Evolutionary conservation across 30 jellyfish, hydroid and myxozoan species (phyloP), one percentile per base, ranked within the genome.

Genomic region (Calvadosia cruxmelitensis): DNA sequence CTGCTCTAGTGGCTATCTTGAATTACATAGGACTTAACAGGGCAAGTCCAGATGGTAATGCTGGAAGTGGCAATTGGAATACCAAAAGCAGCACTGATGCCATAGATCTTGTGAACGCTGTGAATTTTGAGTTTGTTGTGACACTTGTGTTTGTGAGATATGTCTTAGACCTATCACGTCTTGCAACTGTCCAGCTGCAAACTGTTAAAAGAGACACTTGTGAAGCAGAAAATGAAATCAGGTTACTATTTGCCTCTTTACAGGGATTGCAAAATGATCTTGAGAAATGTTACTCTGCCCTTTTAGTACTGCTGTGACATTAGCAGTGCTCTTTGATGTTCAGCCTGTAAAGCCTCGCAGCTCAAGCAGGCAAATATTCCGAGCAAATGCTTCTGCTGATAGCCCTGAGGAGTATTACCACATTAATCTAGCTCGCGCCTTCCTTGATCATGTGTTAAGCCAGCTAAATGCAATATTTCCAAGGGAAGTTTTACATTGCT

Each of bases 1-100:
- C n/a, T 0, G 77, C 81, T 13, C 70, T 74, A 31, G 78, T 69
- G 12, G 74, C 52, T 13, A 35, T 78, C 63, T 34, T 82, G 23
- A 68, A 66, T 29, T 69, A 49, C 13, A 75, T 74, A n/a, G n/a
- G n/a, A n/a, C n/a, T n/a, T n/a, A n/a, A n/a, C n/a, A n/a, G n/a
- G n/a, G n/a, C n/a, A n/a, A n/a, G n/a, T n/a, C n/a, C n/a, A n/a
- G n/a, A n/a, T n/a, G n/a, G n/a, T n/a, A n/a, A n/a, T n/a, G n/a
- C n/a, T n/a, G n/a, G n/a, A n/a, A n/a, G n/a, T n/a, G n/a, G n/a
- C n/a, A n/a, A n/a, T n/a, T n/a, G n/a, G n/a, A n/a, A n/a, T n/a
- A n/a, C n/a, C n/a, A n/a, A n/a, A n/a, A n/a, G n/a, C n/a, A n/a
- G n/a, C n/a, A n/a, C n/a, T n/a, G n/a, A n/a, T n/a, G n/a, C n/a